Conservation (phyloP, 2,797 vertebrate species). For the Eutrigla gurnardus region DNA sequence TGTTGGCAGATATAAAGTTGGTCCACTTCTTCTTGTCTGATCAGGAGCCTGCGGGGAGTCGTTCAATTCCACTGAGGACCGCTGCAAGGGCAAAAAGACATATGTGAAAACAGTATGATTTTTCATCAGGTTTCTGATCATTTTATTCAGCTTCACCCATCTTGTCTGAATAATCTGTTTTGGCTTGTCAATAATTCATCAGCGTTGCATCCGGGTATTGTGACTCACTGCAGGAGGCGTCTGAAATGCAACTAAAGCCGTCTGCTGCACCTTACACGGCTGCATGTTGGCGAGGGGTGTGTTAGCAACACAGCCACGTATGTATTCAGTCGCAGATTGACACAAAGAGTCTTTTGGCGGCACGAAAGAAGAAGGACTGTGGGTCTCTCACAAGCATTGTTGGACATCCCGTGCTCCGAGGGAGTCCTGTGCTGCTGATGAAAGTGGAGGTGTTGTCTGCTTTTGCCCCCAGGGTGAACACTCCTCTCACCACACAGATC, state of each 20-base stretch:
- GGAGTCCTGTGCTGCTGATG: slow-evolving; percentile 49
- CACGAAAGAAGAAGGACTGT: slow-evolving; percentile 14
- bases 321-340: slow-evolving; percentile 36
- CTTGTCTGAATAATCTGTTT: slow-evolving; percentile 41
- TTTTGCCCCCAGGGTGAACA: slow-evolving; percentile 59
- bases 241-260: slow-evolving; percentile 50
- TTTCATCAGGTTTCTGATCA: slow-evolving; percentile 7
- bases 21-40: neutral
- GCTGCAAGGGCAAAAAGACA: slow-evolving; percentile 15
- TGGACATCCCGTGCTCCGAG: slow-evolving; percentile 46
- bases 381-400: slow-evolving; percentile 46
- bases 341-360: slow-evolving; percentile 51
- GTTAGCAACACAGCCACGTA: slow-evolving; percentile 41
- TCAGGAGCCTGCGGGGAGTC: slow-evolving; percentile 9
- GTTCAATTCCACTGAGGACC: slow-evolving; percentile 1
- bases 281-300: slow-evolving; percentile 20
- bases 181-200: slow-evolving; percentile 66
- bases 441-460: slow-evolving; percentile 67
- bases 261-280: slow-evolving; percentile 13
- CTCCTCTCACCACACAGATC: slow-evolving; percentile 59
- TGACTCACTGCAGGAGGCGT: slow-evolving; percentile 46
- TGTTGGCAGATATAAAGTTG: neutral
- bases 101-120: slow-evolving; percentile 20
- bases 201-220: slow-evolving; percentile 30
- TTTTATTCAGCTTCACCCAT: slow-evolving; percentile 24